Evolutionary conservation across 2,113 vertebrate species (phyloP), one percentile per base, ranked within the genome.

Genomic region (Epinephelus lanceolatus): DNA sequence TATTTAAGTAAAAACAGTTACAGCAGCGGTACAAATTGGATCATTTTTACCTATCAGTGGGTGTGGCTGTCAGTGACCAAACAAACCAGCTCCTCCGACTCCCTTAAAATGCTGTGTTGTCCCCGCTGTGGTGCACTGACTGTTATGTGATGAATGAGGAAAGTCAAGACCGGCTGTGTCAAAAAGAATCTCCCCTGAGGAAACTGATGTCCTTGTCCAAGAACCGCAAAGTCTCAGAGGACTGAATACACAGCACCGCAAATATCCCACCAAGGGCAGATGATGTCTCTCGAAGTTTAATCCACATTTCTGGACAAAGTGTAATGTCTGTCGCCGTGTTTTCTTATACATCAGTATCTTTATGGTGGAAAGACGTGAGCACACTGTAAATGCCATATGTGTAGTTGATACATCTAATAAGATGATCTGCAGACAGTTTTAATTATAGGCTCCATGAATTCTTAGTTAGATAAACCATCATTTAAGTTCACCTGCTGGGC

Each of bases 141-240:
- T 72, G 67, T 68, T 85, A 14, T 56, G 88, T 92, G 90, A 87
- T 83, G 77, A 92, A 92, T 82, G 57, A 89, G 78, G 76, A 80
- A 74, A 92, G 85, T 86, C 85, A 88, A 87, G 76, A 91, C 62
- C 56, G 40, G 40, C 63, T 78, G 83, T 82, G 78, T 90, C 88
- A 92, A 91, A 91, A 78, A 68, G 57, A 84, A 71, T 76, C 77
- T 86, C 90, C 89, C 86, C 78, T 2, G 85, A 80, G 91, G 67
- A 84, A 90, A 78, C 85, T 71, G 76, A 92, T 89, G 92, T 86
- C 91, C 92, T 93, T 92, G 89, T 91, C 76, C 76, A 56, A 85
- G 47, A 89, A 51, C 79, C 53, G 47, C 71, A 45, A 25, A 66
- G 78, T 90, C 86, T 89, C 87, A 52, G 55, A 86, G 86, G 91